These are phyloP conservation scores for Semicossyphus pulcher DNA, from an alignment of 2,113 vertebrate species.

Conservation along the genomic window DNA sequence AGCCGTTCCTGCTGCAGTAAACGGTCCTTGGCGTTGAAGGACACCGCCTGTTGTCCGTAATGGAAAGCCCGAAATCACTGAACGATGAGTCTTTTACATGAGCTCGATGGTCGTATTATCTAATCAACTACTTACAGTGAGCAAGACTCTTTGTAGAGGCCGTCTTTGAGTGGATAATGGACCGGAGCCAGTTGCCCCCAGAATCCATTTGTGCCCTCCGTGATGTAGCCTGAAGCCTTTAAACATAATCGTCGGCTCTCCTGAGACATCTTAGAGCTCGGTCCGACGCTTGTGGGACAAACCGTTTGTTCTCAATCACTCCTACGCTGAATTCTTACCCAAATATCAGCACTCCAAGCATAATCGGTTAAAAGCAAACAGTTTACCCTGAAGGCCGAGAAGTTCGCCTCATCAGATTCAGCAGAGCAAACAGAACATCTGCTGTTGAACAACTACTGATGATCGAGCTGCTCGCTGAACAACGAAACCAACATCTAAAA, in stretches of 20 bases:
- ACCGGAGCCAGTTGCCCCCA: constrained; percentile 38
- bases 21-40: constrained; percentile 18
- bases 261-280: constrained; percentile 50
- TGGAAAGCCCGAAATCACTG: constrained; percentile 23
- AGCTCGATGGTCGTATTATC: constrained; percentile 4
- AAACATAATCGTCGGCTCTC: constrained; percentile 57
- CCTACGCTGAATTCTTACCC: constrained; percentile 20
- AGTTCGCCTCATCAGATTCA: neutral
- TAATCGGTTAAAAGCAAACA: constrained; percentile 35
- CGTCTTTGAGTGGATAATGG: constrained; percentile 59
- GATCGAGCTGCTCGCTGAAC: no score
- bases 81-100: constrained; percentile 16
- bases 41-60: constrained; percentile 30
- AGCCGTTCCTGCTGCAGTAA: neutral
- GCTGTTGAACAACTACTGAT: no score
- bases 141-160: neutral
- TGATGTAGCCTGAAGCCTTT: constrained; percentile 17
- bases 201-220: constrained; percentile 61
- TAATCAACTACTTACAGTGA: constrained; percentile 30
- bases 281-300: constrained; percentile 23
- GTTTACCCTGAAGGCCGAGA: constrained; percentile 1
- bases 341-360: neutral
- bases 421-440: neutral
- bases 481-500: no score
- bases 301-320: constrained; percentile 41